Base-by-base conservation (phyloP, 2,888 invertebrate genomes). In the Drosophila borborema region DNA sequence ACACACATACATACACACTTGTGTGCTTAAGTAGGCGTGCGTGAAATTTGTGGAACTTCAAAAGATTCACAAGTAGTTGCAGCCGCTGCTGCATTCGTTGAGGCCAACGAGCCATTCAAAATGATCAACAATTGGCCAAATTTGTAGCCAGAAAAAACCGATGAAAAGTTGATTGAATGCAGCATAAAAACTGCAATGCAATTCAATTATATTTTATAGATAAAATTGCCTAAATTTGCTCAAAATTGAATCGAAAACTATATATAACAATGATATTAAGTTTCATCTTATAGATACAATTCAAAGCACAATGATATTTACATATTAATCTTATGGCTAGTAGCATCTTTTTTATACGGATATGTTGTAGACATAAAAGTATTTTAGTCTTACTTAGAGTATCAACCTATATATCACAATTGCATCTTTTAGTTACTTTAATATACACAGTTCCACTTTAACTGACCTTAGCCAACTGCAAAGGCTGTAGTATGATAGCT, bases 11-110 rank as follows among this genome's bases (percentile, higher is more conserved):
- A 72, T 70, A 64, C 45, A 12, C 20, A n/a, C 40, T 28, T 56
- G 48, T 14, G 6, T 59, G 20, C 12, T 54, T 20, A 20, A 49
- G 62, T 72, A 36, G 23, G 20, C 3, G 10, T 60, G 68, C n/a
- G 34, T 51, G 14, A 18, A 51, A 34, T 51, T 36, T 34, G 51
- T 51, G 51, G 53, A 79, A 82, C 80, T 85, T 84, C 80, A 64
- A 79, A 85, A 85, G 71, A 72, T 70, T 72, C 53, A 45, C 61
- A 67, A 64, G 28, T 41, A 31, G 64, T 14, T 16, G 53, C 18
- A 20, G 16, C 3, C 36, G 31, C 28, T n/a, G 40, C 34, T 62
- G 60, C 64, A 64, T 62, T 66, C 62, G 38, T 70, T 31, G 45
- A 18, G 16, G 40, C 53, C 64, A 73, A 48, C 63, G 69, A 66